A percentile compares a stretch with the other conserved stretches of the same genome.
phyloP scores from a whole-genome alignment of 2,888 invertebrate genomes.

The Oligia fasciuncula region DNA sequence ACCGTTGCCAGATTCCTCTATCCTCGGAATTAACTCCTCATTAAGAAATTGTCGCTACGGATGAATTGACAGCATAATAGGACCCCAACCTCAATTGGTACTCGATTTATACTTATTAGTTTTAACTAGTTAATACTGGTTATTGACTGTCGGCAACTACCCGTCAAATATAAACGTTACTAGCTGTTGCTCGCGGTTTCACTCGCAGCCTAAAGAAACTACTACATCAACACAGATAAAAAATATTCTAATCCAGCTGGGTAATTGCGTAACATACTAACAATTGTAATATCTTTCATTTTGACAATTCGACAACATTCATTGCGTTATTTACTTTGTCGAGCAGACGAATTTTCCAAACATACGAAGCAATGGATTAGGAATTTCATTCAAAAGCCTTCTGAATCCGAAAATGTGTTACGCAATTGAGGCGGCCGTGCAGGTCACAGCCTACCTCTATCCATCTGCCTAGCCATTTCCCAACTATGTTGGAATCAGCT shows the following conservation, averaged over 20 bases:
- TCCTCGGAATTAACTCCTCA: conserved; percentile 66
- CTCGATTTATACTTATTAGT: conserved; percentile 59
- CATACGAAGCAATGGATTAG: not conserved
- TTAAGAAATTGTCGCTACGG: conserved; percentile 64
- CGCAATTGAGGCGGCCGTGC: not conserved
- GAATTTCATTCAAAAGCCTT: not conserved
- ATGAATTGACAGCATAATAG: conserved; percentile 67
- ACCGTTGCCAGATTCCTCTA: conserved; percentile 55
- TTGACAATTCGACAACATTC: not conserved
- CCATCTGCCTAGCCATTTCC: not conserved
- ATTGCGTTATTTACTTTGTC: not conserved
- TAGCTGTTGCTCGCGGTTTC: not conserved
- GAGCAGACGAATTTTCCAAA: not conserved
- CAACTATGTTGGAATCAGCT: not conserved
- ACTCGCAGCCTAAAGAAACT: not conserved
- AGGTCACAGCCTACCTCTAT: not conserved
- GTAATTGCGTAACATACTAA: not conserved
- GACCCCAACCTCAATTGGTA: conserved; percentile 47
- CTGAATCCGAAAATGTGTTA: not conserved
- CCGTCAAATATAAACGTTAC: not conserved
- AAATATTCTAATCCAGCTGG: not conserved
- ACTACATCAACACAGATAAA: not conserved
- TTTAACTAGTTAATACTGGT: conserved; percentile 59
- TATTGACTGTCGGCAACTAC: conserved; percentile 40
- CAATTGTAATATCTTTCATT: not conserved